Percentiles rank a stretch among this genome's conserved stretches.
Conservation (phyloP, 2,797 vertebrate genomes). For the Scarus forsteni region DNA sequence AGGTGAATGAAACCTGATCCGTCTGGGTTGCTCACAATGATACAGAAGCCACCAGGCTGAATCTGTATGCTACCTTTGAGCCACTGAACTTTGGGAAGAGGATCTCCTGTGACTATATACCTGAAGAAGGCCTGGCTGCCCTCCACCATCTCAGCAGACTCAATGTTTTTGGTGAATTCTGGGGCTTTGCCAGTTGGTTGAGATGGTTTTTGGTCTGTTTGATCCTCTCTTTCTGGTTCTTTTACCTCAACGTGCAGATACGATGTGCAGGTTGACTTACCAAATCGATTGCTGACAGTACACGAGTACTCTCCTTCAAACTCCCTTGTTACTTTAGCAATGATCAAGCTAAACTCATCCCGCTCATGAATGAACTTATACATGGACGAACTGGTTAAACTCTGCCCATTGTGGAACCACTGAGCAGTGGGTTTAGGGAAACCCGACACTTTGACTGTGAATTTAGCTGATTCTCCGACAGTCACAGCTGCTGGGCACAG, state of each 20-base stretch:
- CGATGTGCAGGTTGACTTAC: slow-evolving; percentile 84
- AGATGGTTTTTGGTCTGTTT: neutral
- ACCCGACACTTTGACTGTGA: slow-evolving; percentile 87
- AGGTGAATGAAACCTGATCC: slow-evolving; percentile 88
- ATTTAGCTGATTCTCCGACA: slow-evolving; percentile 84
- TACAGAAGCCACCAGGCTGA: slow-evolving; percentile 68
- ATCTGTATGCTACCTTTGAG: slow-evolving; percentile 83
- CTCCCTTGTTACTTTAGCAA: slow-evolving; percentile 80
- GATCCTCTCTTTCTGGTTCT: slow-evolving; percentile 49
- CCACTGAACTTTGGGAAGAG: slow-evolving; percentile 86
- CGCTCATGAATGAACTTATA: slow-evolving; percentile 84
- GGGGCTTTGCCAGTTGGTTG: slow-evolving; percentile 75
- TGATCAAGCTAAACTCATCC: slow-evolving; percentile 87
- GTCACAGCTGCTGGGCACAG: slow-evolving; percentile 81
- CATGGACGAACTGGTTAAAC: slow-evolving; percentile 78
- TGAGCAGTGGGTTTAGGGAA: slow-evolving; percentile 87
- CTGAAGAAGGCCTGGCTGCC: slow-evolving; percentile 85
- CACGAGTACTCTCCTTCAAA: slow-evolving; percentile 90
- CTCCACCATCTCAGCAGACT: slow-evolving; percentile 69
- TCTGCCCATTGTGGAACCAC: slow-evolving; percentile 88
- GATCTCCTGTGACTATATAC: slow-evolving; percentile 84
- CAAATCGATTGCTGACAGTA: slow-evolving; percentile 85
- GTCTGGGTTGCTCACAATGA: slow-evolving; percentile 80
- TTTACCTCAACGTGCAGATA: slow-evolving; percentile 83
- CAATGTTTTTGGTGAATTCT: slow-evolving; percentile 80